Evolutionary conservation across 2,797 vertebrate genomes (phyloP).

Genomic region (Sebastes reedi): DNA sequence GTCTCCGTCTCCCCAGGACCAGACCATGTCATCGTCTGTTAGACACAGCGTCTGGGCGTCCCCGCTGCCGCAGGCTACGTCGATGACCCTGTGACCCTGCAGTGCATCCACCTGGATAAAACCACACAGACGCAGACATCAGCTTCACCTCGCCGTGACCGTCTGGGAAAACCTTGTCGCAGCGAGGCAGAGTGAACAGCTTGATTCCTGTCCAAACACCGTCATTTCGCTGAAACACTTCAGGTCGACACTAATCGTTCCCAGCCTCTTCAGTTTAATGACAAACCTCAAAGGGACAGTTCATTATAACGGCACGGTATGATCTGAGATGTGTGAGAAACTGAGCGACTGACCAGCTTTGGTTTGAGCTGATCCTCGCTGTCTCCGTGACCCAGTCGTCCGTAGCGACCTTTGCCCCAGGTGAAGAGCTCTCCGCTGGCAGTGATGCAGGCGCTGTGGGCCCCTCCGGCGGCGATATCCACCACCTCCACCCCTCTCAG

Average conservation of each 20-base stretch:
- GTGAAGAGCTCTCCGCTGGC: conserved; percentile 97
- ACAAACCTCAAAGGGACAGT: no score
- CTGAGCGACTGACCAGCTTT: conserved; percentile 84
- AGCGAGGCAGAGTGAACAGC: neutral
- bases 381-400: conserved; percentile 96
- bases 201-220: conserved; percentile 6
- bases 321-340: no score
- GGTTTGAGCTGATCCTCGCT: conserved; percentile 99
- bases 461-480: conserved; percentile 95
- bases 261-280: no score
- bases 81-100: conserved; percentile 95
- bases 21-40: conserved; percentile 97
- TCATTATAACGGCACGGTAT: no score
- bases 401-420: conserved; percentile 97
- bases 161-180: neutral
- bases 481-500: conserved; percentile 95
- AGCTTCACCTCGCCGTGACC: neutral
- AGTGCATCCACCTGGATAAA: conserved; percentile 93
- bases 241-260: no score
- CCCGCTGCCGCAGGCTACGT: conserved; percentile 96
- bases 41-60: conserved; percentile 97
- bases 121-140: neutral
- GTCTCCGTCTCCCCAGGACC: conserved; percentile 99
- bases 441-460: conserved; percentile 97
- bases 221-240: neutral